Base-by-base conservation (phyloP, 1,140 invertebrate genomes). In the Heliconius melpomene region DNA sequence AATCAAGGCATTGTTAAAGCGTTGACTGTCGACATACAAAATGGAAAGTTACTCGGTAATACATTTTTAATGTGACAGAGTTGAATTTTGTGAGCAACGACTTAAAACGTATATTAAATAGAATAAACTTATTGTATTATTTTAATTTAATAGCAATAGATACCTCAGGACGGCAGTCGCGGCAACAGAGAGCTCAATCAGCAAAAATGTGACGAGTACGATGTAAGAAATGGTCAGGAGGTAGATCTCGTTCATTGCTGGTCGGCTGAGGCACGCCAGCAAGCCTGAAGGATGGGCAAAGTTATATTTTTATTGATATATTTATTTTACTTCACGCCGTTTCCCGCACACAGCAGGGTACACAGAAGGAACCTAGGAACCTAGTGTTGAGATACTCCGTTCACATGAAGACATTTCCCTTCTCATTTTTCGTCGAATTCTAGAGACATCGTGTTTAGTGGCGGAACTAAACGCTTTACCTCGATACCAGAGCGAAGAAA, bases 221-320 rank as follows among this genome's bases (percentile, higher is more conserved):
- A 97, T 96, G 88, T 98, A 98, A 8, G 97, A 98, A 70, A 98
- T 96, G 18, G 97, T 96, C 8, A 98, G 96, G 18, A 98, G 94
- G 91, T 98, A 97, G 71, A 98, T 96, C 90, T 98, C 98, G 92
- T 98, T 98, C 94, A 98, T 97, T 8, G 97, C 96, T 26, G 97
- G 97, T 82, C 97, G 95, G 78, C 97, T 97, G 66, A 98, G 96
- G 71, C 98, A 96, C 29, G 96, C 96, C 75, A 97, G 95, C 76
- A 98, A 92, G 84, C 96, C 97, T 96, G 96, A 36, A 92, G 6
- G 13, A 11, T 13, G 60, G 60, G 2, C 9, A 16, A 26, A 66
- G 3, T 29, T 66, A 26, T 23, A 66, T 26, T 13, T 0, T 60
- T 60, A 23, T 11, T 23, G 8, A 23, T 9, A 60, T 2, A 11